Evolutionary conservation across 53 echinoderm and acorn worm genomes (phyloP), one percentile per base, ranked within the genome.

Genomic region (Paracentrotus lividus): DNA sequence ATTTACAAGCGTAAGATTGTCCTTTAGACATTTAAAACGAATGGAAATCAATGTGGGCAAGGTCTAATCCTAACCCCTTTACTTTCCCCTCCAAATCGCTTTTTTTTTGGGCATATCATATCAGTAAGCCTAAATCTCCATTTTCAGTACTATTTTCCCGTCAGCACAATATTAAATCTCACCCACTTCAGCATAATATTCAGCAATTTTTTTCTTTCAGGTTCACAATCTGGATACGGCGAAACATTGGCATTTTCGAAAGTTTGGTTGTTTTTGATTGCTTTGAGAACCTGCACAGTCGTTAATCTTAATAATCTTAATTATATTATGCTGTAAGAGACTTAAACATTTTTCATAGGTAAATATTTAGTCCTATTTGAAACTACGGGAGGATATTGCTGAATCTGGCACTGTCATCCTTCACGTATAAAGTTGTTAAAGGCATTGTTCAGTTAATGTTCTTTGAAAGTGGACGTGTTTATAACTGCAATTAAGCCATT

Each of bases 111-210:
- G 26, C 26, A 27, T 26, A 53, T 15, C 53, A 2, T 15, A 53
- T 53, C 53, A 53, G 10, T 53, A n/a, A n/a, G n/a, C n/a, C n/a
- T n/a, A n/a, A n/a, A 10, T 53, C 53, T 53, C 53, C 53, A 53
- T 53, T 53, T 53, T 10, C 10, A 1, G 0, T 53, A 53, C 53
- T 53, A 2, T 53, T 53, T 53, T 53, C 53, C 53, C 15, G 12
- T 4, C 53, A 13, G n/a, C 47, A 27, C 44, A n/a, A 81, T 47
- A 52, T 0, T 15, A 15, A 52, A 9, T 52, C 52, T 21, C n/a
- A 81, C 26, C 81, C n/a, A n/a, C 10, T 81, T 26, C n/a, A 81
- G 36, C 72, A 72, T 72, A 26, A n/a, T 81, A 81, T 81, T 81
- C 26, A 81, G n/a, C n/a, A n/a, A n/a, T n/a, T n/a, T n/a, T n/a